Base-by-base conservation (phyloP, 2,797 vertebrate species). In the Sebastes steindachneri region DNA sequence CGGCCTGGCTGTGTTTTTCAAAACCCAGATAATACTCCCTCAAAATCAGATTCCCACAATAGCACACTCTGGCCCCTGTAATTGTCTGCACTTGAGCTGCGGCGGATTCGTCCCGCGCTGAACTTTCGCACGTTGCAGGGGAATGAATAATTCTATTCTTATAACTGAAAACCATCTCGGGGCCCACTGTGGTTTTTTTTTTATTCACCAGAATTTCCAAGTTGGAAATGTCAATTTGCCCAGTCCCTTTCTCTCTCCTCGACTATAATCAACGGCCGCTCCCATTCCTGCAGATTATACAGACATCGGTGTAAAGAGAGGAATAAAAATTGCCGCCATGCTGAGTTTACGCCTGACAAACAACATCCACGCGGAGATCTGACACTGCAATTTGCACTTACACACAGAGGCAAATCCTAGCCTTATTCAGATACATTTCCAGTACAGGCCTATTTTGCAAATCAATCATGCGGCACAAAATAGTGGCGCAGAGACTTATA, bases 401-500 rank as follows among this genome's bases (percentile, higher is more conserved):
- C 89, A 92, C 90, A 92, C 88, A 92, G 82, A 88, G 83, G 87
- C 92, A 92, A 94, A 92, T 90, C 90, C 87, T 80, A 48, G 80
- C 88, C 87, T 88, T 92, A 89, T 91, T 92, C 92, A 89, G 88
- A 92, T 91, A 91, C 83, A 90, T 95, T 94, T 91, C 88, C 88
- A 89, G 88, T 89, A 90, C 92, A 93, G 92, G 87, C 90, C 92
- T 93, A 93, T 95, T 95, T 95, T 93, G 89, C 86, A 91, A 94
- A 95, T 95, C 92, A 94, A 92, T 93, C 93, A 94, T 92, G 92
- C 90, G 54, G 92, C 93, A 95, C 93, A 94, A 95, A 96, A 95
- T 92, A 92, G 90, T 89, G 92, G 88, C 88, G 67, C 88, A 65
- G 83, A 85, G 84, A 86, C 89, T 92, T 91, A 91, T 92, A 93